Evolutionary conservation across 2,888 invertebrate genomes (phyloP).

Genomic region (Incurvaria masculella): DNA sequence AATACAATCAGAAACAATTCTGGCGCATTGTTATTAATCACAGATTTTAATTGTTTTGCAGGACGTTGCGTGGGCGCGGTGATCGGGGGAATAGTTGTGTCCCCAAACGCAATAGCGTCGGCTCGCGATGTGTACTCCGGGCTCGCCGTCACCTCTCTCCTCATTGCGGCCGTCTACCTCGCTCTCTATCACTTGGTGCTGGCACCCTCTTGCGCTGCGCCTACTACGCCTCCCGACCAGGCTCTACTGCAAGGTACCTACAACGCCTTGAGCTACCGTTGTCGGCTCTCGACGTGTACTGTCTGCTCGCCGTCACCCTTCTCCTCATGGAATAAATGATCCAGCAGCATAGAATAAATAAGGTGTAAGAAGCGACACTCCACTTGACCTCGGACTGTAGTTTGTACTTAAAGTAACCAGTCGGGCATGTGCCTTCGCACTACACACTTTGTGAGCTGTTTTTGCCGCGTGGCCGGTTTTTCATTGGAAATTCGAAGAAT

Average conservation of each 20-base stretch:
- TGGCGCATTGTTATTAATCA: no score
- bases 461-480: no score
- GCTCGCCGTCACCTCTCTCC: slow-evolving; percentile 63
- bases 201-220: slow-evolving; percentile 70
- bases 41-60: no score
- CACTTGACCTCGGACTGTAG: no score
- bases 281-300: slow-evolving; percentile 52
- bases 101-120: slow-evolving; percentile 37
- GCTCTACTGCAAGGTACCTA: slow-evolving; percentile 67
- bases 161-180: slow-evolving; percentile 66
- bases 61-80: slow-evolving; percentile 73
- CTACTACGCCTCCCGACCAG: slow-evolving; percentile 62
- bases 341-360: background rate
- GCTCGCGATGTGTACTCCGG: slow-evolving; percentile 56
- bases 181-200: slow-evolving; percentile 69
- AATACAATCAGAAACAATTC: no score
- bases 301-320: slow-evolving; percentile 63
- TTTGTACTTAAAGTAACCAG: no score
- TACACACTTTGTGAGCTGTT: no score
- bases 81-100: slow-evolving; percentile 54
- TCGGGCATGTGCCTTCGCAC: no score
- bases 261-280: slow-evolving; percentile 17
- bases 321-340: slow-evolving; percentile 47
- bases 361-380: no score
- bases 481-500: no score